Evolutionary conservation across 1,140 invertebrate species (phyloP), one percentile per base, ranked within the genome.

Genomic region (Nixonia krombeini): DNA sequence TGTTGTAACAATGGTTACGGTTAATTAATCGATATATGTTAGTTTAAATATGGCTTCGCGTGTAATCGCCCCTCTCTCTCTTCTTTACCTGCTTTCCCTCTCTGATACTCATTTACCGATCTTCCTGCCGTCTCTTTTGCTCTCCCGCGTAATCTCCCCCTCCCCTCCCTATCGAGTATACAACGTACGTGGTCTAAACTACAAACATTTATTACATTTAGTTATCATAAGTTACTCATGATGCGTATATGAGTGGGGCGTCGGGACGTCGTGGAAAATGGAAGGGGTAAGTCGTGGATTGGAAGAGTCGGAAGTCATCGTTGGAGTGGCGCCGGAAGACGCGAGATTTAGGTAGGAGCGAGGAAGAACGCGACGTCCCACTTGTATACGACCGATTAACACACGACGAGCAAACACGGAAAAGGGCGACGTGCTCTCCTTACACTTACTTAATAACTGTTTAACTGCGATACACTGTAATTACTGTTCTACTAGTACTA

Each of bases 141-240:
- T 18, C n/a, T 28, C 10, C 50, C 41, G 23, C 31, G 35, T 53
- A 51, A 33, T 53, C 42, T 58, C 40, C 21, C 58, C 56, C 33
- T 65, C 51, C 28, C 52, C 59, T 45, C 65, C 67, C 69, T 75
- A 78, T 75, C 72, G 79, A 81, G 75, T 80, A 83, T 82, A 81
- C 80, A 82, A 81, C 77, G 74, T 79, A 79, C 75, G 79, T 82
- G 81, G 77, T 63, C 72, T 76, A 74, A 76, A 74, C 83, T 84
- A 84, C 81, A 70, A 77, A 85, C 83, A 85, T 79, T 83, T 83
- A 85, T 82, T 74, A 85, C 82, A 84, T 76, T 82, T 84, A 84
- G 73, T 73, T 83, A 81, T 79, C 72, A 74, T 80, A 80, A 72
- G 75, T 83, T 80, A 81, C 74, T 76, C 74, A 72, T 82, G 75